Percentiles rank a stretch among this genome's conserved stretches.
phyloP scores from a whole-genome alignment of 2,888 invertebrate genomes.

The Apamea epomidion region DNA sequence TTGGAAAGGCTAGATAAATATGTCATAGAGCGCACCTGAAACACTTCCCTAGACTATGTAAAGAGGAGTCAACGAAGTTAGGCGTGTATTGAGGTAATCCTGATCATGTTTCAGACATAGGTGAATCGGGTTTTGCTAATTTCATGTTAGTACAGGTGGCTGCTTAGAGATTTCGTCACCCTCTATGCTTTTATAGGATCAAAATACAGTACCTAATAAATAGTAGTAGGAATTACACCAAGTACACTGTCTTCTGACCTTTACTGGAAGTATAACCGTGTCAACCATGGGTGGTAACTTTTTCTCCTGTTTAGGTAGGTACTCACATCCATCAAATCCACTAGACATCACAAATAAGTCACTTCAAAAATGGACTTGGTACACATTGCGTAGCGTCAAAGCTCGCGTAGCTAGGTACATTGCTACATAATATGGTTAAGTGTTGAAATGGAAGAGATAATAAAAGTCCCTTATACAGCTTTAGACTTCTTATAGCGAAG shows the following conservation, averaged over 20 bases:
- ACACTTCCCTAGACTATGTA: constrained; percentile 1
- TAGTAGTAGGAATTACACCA: background rate
- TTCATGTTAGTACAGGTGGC: background rate
- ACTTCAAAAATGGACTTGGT: background rate
- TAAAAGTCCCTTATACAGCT: constrained; percentile 17
- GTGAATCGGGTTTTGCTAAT: constrained; percentile 14
- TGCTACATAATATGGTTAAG: constrained; percentile 5
- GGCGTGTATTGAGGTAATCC: constrained; percentile 10
- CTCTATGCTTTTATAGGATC: background rate
- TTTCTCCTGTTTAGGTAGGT: background rate
- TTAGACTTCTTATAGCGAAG: constrained; percentile 25
- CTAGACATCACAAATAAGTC: background rate
- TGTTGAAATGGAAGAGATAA: constrained; percentile 25
- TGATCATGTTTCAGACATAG: constrained; percentile 17
- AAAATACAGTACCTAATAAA: background rate
- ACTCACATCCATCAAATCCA: constrained; percentile 6
- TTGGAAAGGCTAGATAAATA: constrained; percentile 27
- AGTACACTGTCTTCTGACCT: background rate
- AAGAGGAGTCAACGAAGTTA: constrained; percentile 23
- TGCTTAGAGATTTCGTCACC: background rate
- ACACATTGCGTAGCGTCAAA: constrained; percentile 9
- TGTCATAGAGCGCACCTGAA: constrained; percentile 7
- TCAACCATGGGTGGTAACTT: background rate
- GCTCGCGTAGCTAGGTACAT: background rate
- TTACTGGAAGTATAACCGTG: background rate